Evolutionary conservation across 2,888 invertebrate species (phyloP), one percentile per base, ranked within the genome.

Genomic region (Acanthopleura granulata): DNA sequence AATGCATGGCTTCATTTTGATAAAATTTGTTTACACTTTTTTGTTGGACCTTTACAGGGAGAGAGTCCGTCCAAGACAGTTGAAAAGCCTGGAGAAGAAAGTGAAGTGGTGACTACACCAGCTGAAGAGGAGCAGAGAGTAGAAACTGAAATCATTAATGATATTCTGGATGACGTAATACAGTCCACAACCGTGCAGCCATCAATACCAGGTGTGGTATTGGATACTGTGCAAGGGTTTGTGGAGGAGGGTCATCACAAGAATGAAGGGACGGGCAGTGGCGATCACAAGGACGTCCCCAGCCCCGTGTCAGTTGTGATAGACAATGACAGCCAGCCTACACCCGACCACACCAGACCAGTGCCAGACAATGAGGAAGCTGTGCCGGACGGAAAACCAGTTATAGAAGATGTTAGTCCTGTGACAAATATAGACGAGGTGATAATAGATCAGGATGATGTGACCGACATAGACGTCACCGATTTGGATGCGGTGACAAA

Each of bases 141-240:
- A 22, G 57, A 57, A 57, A 57, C 75, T 29, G 85, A 83, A 40
- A 81, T 90, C 62, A 81, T 89, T 9, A 85, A 86, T 71, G 87
- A 87, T 62, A 82, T 90, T 49, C 85, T 90, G 49, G 85, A 88
- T 75, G 90, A 90, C 73, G 90, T 90, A 25, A 84, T 90, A 51
- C 82, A 76, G n/a, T 89, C 89, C n/a, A 85, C 86, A 25, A 85
- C 85, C 14, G 80, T 75, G 12, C 82, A 86, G 72, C 89, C 89
- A 6, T 90, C 90, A 15, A 85, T 90, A 27, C 87, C 89, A 16
- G 85, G 81, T 49, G 89, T 89, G 29, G 90, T 90, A 15, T 82
- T 88, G n/a, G 88, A 87, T 70, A 85, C 88, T 0, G 86, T 90
- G 72, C 83, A 87, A 30, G 87, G 88, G 30, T 81, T 88, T 16